phyloP scores from a whole-genome alignment of 2,113 vertebrate genomes.

The Odocoileus virginianus region DNA sequence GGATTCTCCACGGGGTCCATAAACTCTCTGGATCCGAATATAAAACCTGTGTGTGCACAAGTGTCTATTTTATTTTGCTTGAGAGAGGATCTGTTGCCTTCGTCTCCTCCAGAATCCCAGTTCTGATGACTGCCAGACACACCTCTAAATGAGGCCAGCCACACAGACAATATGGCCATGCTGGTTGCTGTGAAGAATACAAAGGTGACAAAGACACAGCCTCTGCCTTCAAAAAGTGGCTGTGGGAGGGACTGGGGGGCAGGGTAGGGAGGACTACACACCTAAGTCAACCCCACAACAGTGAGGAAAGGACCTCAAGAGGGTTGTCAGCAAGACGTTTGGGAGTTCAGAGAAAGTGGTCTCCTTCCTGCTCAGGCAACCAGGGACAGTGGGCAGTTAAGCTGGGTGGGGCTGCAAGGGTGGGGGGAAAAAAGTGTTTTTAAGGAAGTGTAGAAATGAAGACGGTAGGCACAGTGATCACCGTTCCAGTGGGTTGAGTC shows the following conservation, averaged over 20 bases:
- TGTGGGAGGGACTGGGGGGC: rapidly evolving
- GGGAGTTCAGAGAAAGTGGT: not conserved
- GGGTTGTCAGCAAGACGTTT: not conserved
- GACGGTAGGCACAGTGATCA: not conserved
- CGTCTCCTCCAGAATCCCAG: not conserved
- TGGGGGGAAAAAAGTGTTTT: not conserved
- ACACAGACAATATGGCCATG: not conserved
- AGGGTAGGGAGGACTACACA: not conserved
- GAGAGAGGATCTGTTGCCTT: not conserved
- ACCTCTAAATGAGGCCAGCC: not conserved
- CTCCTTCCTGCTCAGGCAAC: not conserved
- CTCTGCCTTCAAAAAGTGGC: not conserved
- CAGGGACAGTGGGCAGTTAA: not conserved
- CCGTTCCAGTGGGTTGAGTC: not conserved
- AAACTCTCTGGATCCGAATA: not conserved
- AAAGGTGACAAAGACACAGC: not conserved
- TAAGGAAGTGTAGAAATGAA: not conserved
- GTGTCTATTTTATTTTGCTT: not conserved
- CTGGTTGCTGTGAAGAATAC: not conserved
- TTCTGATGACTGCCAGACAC: not conserved
- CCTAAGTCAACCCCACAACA: not conserved
- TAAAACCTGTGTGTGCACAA: not conserved
- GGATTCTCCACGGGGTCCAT: not conserved
- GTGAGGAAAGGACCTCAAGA: not conserved
- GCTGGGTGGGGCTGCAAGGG: not conserved